Evolutionary conservation across 2,888 invertebrate genomes (phyloP).

Genomic region (Acleris sparsana): DNA sequence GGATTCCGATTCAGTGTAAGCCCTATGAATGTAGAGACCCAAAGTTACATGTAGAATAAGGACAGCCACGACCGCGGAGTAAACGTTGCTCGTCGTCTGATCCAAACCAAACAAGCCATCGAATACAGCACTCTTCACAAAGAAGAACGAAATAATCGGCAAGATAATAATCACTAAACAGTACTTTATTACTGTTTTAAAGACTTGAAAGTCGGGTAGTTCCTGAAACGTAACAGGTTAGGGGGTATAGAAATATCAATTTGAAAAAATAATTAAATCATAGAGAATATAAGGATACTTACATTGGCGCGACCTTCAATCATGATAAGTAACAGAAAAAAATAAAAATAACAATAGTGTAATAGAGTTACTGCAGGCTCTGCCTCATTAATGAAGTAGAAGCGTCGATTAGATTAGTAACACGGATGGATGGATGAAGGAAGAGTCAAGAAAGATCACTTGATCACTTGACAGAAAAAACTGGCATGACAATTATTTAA

Average conservation of each 20-base stretch:
- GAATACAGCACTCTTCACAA: conserved; percentile 86
- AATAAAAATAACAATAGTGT: conserved; percentile 52
- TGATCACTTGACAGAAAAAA: conserved; percentile 3
- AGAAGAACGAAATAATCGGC: conserved; percentile 90
- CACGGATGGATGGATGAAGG: not conserved
- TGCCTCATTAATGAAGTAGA: conserved; percentile 36
- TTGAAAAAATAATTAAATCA: conserved; percentile 11
- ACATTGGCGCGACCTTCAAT: conserved; percentile 82
- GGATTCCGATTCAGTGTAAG: conserved; percentile 85
- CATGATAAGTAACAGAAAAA: conserved; percentile 70
- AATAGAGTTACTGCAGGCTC: conserved; percentile 41
- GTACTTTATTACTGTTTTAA: conserved; percentile 90
- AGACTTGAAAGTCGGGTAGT: conserved; percentile 87
- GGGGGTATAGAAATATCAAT: conserved; percentile 10
- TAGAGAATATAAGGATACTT: conserved; percentile 48
- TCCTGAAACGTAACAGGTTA: conserved; percentile 77
- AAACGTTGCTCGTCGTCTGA: conserved; percentile 88
- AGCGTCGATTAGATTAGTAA: conserved; percentile 3
- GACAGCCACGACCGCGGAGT: conserved; percentile 90
- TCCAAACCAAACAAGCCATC: conserved; percentile 85
- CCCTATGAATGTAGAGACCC: conserved; percentile 90
- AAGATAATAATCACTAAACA: conserved; percentile 89
- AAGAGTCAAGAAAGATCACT: not conserved
- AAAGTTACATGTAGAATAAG: conserved; percentile 89
- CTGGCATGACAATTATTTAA: not conserved